Conservation (phyloP, 2,888 invertebrate species). For the Netelia melanura region DNA sequence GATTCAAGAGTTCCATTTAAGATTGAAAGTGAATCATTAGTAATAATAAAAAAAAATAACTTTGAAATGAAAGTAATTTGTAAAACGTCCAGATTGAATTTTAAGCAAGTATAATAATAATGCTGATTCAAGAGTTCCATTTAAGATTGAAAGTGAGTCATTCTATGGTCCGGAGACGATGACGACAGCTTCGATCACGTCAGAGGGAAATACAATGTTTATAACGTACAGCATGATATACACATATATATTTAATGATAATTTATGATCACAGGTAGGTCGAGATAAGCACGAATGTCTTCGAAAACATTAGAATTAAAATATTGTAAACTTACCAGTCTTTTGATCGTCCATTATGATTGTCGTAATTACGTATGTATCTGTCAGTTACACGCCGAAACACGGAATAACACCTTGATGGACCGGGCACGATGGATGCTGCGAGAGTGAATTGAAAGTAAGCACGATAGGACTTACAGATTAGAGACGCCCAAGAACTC, state of each 20-base stretch:
- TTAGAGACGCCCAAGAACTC: background rate
- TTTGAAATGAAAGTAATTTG: background rate
- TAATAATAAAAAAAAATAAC: background rate
- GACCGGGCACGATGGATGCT: background rate
- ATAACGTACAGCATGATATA: background rate
- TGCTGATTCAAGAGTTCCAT: background rate
- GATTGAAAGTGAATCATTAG: background rate
- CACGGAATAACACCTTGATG: background rate
- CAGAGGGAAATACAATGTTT: conserved; percentile 43
- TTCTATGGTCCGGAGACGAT: conserved; percentile 34
- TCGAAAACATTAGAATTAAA: conserved; percentile 6
- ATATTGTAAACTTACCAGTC: conserved; percentile 51
- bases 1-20: conserved; percentile 4
- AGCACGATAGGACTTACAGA: background rate
- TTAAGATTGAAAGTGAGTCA: conserved; percentile 54
- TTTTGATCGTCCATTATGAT: conserved; percentile 65
- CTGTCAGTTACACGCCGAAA: background rate
- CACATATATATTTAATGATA: background rate
- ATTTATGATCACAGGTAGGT: background rate
- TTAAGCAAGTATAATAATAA: conserved; percentile 26
- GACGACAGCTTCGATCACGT: conserved; percentile 52
- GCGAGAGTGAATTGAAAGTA: background rate
- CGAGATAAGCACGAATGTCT: conserved; percentile 23
- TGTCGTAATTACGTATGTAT: conserved; percentile 17
- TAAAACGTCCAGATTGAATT: background rate